These are phyloP conservation scores for Anguilla rostrata DNA, from an alignment of 2,113 vertebrate species.

Conservation along the genomic window DNA sequence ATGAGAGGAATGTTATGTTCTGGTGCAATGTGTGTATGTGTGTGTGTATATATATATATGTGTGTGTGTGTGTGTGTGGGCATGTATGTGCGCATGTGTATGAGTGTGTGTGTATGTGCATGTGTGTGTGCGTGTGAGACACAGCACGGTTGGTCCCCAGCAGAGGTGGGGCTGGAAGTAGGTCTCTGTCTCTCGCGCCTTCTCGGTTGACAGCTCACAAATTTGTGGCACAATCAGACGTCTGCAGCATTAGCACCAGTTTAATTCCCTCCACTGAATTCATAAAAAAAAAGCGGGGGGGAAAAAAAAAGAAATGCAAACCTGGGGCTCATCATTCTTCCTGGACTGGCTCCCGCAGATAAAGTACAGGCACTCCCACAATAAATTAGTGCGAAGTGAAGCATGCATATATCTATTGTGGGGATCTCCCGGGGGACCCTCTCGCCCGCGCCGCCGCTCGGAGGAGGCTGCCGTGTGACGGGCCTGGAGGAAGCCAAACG, in stretches of 20 bases:
- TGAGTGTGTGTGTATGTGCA: not conserved
- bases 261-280: constrained; percentile 41
- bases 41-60: not conserved
- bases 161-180: not conserved
- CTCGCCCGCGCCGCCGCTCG: constrained; percentile 15
- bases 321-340: constrained; percentile 43
- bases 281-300: not conserved
- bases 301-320: not conserved
- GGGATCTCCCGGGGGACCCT: constrained; percentile 40
- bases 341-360: constrained; percentile 46
- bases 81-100: not conserved
- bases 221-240: constrained; percentile 27
- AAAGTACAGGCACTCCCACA: constrained; percentile 44
- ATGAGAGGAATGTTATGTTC: not conserved
- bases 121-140: not conserved
- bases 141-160: not conserved
- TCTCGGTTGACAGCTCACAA: not conserved
- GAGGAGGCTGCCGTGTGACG: constrained; percentile 36
- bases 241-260: constrained; percentile 27
- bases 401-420: constrained; percentile 40
- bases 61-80: not conserved
- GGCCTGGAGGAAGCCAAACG: constrained; percentile 31
- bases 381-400: constrained; percentile 43
- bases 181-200: not conserved
- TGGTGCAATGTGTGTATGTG: not conserved